Evolutionary conservation across 2,113 vertebrate genomes (phyloP).

Genomic region (Amia ocellicauda): DNA sequence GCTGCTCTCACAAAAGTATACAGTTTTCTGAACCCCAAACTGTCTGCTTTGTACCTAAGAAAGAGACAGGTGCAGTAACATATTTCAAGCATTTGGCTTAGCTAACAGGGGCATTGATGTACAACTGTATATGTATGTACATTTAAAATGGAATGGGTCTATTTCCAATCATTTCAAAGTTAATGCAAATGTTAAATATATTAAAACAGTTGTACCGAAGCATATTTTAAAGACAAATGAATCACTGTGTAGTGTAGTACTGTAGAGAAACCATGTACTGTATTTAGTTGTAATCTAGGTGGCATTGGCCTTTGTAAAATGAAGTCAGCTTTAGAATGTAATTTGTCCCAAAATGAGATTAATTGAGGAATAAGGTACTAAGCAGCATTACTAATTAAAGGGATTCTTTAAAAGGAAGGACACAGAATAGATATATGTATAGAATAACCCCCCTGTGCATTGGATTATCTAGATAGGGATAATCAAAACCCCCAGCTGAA

Average conservation of each 20-base stretch:
- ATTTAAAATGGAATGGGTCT: too few species aligned
- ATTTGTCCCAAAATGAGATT: not conserved
- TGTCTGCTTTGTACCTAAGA: slow-evolving; percentile 24
- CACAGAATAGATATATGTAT: too few species aligned
- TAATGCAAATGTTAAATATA: too few species aligned
- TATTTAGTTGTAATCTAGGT: not conserved
- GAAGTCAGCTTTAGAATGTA: slow-evolving; percentile 4
- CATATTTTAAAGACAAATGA: slow-evolving; percentile 6
- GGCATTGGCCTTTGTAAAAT: slow-evolving; percentile 11
- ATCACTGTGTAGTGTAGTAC: slow-evolving; percentile 10
- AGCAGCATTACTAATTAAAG: too few species aligned
- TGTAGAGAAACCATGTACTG: slow-evolving; percentile 2
- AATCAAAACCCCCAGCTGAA: slow-evolving; percentile 35
- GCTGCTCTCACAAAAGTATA: slow-evolving; percentile 10
- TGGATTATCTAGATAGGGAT: too few species aligned
- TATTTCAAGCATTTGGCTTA: slow-evolving; percentile 12
- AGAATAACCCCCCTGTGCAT: too few species aligned
- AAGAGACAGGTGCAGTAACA: slow-evolving; percentile 25
- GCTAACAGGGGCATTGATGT: not conserved
- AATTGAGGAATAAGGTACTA: too few species aligned
- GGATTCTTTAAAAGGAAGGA: too few species aligned
- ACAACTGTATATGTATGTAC: not conserved
- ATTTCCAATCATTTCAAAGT: too few species aligned
- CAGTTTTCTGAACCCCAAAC: slow-evolving; percentile 19
- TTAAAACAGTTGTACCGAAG: too few species aligned